Percentiles rank a stretch among this genome's conserved stretches.
These are phyloP conservation scores for cat (Felis catus) DNA, from an alignment of 2,113 vertebrate genomes.

Conservation along the genomic window F.catus_Fca126_mat1.0 CM031419.1:133501001-133501500, in stretches of 20 bases:
- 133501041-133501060: neutral
- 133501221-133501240: neutral
- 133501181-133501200: accelerated
- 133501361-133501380: neutral
- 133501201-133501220: neutral
- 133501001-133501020: neutral
- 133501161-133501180: neutral
- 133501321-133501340: neutral
- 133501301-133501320: neutral
- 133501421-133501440: neutral
- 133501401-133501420: neutral
- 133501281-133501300: neutral
- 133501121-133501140: neutral
- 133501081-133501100: neutral
- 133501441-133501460: neutral
- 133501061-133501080: neutral
- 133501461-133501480: neutral
- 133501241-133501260: neutral
- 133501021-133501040: neutral
- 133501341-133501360: accelerated
- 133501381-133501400: neutral
- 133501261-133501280: neutral
- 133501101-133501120: neutral
- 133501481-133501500: neutral
- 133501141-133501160: neutral